These are phyloP conservation scores for Copidosoma floridanum DNA, from an alignment of 1,140 invertebrate genomes.

Conservation along the genomic window DNA sequence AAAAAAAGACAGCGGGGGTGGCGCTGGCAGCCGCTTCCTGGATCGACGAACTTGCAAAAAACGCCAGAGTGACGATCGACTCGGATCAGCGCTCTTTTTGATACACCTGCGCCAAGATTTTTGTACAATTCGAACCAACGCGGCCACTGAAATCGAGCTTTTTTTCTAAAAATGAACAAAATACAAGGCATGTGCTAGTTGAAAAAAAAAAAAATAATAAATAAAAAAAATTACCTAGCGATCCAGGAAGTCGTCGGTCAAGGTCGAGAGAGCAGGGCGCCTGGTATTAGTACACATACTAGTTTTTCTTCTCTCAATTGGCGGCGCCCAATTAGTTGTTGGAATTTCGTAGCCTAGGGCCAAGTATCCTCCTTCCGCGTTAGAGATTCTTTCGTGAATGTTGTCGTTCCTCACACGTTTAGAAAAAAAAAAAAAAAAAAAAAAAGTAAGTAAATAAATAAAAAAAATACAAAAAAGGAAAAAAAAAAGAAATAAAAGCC, in stretches of 20 bases:
- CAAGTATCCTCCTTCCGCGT: conserved; percentile 50
- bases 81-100: neutral
- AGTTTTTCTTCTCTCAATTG: conserved; percentile 49
- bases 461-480: no score
- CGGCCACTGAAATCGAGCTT: neutral
- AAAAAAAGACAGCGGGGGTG: conserved; percentile 14
- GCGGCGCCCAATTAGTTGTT: conserved; percentile 55
- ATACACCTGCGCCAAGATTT: conserved; percentile 3
- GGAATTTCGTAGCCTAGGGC: conserved; percentile 55
- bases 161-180: no score
- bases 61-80: no score
- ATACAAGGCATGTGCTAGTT: no score
- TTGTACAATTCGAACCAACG: neutral
- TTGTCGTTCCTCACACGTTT: conserved; percentile 38
- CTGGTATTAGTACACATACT: conserved; percentile 56
- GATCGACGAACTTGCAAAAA: neutral
- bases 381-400: conserved; percentile 51
- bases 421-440: neutral
- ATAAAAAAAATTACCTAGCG: neutral
- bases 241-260: conserved; percentile 36
- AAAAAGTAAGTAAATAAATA: no score
- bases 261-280: conserved; percentile 52
- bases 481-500: no score
- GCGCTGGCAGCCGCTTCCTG: conserved; percentile 20
- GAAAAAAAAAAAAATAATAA: no score